Evolutionary conservation across 2,888 invertebrate species (phyloP), one percentile per base, ranked within the genome.

Genomic region (Thysanoteuthis rhombus): DNA sequence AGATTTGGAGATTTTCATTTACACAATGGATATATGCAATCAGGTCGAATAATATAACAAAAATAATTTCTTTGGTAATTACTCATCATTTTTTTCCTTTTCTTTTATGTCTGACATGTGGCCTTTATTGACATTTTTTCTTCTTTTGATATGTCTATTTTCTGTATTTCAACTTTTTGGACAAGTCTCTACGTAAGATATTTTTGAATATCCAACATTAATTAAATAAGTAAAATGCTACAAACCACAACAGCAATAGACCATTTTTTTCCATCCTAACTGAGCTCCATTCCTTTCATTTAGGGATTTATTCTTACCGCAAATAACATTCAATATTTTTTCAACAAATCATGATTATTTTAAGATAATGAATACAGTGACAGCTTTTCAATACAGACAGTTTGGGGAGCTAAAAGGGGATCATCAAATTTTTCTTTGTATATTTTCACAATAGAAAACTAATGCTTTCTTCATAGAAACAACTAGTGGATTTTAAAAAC

Each of bases 61-160:
- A 75, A 75, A 75, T 36, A 75, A 36, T 75, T 75, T 75, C 75
- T 75, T 75, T n/a, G 75, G 16, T 75, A 75, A 75, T 75, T 75
- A n/a, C 10, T 5, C 58, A 28, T 58, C 58, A n/a, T n/a, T 32
- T 32, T 32, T 58, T 75, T 16, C 36, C n/a, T 75, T 36, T n/a
- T 75, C 75, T 75, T n/a, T 75, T 75, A 75, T 75, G 75, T n/a
- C 75, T 75, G 75, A 75, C 75, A 75, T 75, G 75, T 75, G 75
- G 75, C 75, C 75, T 75, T 75, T 75, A 75, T 75, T n/a, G 75
- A 3, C 75, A 1, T n/a, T 75, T 75, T 75, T 75, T n/a, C 2
- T 75, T 75, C 19, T 36, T 75, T 75, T 75, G 8, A 25, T 75
- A 16, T 75, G 0, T 75, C n/a, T n/a, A 36, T 75, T n/a, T 36